Evolutionary conservation across 2,797 vertebrate genomes (phyloP), one percentile per base, ranked within the genome.

Genomic region (Salarias fasciatus): DNA sequence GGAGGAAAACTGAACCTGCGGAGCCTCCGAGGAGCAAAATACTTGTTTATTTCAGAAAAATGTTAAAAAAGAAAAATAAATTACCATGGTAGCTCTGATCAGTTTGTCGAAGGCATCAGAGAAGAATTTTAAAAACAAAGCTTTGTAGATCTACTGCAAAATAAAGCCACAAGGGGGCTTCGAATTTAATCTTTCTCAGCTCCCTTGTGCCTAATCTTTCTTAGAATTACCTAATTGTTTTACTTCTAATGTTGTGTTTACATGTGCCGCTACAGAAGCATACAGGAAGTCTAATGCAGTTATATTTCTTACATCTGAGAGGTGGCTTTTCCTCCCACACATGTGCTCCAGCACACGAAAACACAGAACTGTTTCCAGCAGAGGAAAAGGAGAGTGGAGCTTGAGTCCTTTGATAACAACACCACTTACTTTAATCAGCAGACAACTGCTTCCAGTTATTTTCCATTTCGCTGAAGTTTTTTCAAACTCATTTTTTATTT

Each of bases 361-460:
- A 66, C 41, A 64, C 36, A 54, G 10, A 68, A 60, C 35, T 55
- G 41, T 66, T 71, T 75, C 41, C 54, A 76, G 56, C 72, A 60
- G 37, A 67, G 58, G 66, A 48, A 65, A 43, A 47, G 13, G 50
- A n/a, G 3, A 52, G 55, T 43, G 18, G 53, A 9, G 60, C 53
- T 56, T 6, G 8, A 68, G 42, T 53, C 50, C 61, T 79, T 81
- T 79, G 70, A 86, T 76, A 80, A 72, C 56, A 72, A 54, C 54
- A 68, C 54, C 18, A 62, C 63, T 79, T 69, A 70, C 47, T 84
- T 72, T 70, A 75, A 82, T 82, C 60, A 72, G 56, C 51, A 65
- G 52, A 69, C 79, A 75, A 73, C 30, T 54, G 56, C 61, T 66
- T 4, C 37, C 45, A 63, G 60, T 65, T 75, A 68, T 64, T 68